Evolutionary conservation across 2,797 vertebrate genomes (phyloP).

Genomic region (Selene dorsalis): DNA sequence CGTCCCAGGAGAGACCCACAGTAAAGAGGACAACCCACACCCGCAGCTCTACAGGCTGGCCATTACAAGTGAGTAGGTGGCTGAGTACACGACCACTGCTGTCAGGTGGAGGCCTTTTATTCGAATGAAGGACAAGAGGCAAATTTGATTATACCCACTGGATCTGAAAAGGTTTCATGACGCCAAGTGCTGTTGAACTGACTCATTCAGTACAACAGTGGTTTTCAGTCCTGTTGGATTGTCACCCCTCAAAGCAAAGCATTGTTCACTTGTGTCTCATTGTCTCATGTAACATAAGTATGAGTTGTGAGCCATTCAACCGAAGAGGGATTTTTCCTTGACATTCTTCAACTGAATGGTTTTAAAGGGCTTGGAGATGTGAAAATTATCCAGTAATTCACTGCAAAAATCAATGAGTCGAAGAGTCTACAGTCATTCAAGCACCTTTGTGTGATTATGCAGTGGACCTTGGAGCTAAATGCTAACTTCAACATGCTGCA

Average conservation of each 20-base stretch:
- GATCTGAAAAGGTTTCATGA: not conserved
- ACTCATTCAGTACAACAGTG: not conserved
- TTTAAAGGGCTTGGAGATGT: no score
- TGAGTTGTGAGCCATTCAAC: not conserved
- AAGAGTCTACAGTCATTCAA: not conserved
- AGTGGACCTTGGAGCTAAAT: not conserved
- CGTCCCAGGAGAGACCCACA: constrained; percentile 92
- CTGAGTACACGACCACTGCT: not conserved
- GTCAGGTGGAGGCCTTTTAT: constrained; percentile 1
- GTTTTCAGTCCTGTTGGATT: not conserved
- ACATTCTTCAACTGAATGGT: not conserved
- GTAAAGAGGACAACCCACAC: constrained; percentile 83
- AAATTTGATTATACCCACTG: not conserved
- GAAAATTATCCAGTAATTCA: no score
- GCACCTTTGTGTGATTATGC: no score
- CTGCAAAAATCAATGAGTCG: not conserved
- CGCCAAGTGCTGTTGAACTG: not conserved
- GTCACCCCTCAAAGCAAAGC: not conserved
- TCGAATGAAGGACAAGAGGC: not conserved
- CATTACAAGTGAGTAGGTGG: constrained; percentile 89
- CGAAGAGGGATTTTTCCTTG: no score
- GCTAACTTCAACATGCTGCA: not conserved
- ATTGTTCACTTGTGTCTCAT: not conserved
- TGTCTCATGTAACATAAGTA: not conserved
- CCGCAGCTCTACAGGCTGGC: constrained; percentile 92